Conservation (phyloP, 2,113 vertebrate genomes). For the Lophotis ruficrista region DNA sequence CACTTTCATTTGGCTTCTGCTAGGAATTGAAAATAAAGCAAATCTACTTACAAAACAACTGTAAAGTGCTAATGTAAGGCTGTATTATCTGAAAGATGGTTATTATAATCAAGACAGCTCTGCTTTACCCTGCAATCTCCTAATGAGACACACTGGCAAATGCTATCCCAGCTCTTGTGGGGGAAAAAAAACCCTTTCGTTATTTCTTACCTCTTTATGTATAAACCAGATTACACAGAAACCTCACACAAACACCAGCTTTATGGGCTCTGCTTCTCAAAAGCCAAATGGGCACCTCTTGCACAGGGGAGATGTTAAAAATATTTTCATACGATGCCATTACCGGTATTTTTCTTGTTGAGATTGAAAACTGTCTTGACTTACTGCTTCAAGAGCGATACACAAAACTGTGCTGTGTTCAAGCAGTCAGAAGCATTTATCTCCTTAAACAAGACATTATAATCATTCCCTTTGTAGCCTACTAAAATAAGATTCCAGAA, state of each 20-base stretch:
- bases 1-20: neutral
- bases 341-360: neutral
- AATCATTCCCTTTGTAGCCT: constrained; percentile 26
- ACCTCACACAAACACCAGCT: neutral
- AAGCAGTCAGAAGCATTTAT: constrained; percentile 40
- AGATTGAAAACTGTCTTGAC: neutral
- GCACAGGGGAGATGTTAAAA: neutral
- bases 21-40: constrained; percentile 32
- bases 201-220: neutral
- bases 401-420: constrained; percentile 6
- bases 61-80: constrained; percentile 14
- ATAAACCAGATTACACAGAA: neutral
- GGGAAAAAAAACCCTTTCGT: neutral
- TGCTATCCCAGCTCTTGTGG: neutral
- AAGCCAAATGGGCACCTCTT: neutral
- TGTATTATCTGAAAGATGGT: constrained; percentile 40
- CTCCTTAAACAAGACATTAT: constrained; percentile 54
- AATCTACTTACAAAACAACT: constrained; percentile 31
- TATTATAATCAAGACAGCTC: constrained; percentile 60
- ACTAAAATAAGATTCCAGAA: constrained; percentile 27
- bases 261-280: neutral
- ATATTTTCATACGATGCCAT: neutral
- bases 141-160: constrained; percentile 46
- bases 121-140: constrained; percentile 1
- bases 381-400: neutral